Conservation (phyloP, 2,113 vertebrate species). For the Planiliza haematocheilus region DNA sequence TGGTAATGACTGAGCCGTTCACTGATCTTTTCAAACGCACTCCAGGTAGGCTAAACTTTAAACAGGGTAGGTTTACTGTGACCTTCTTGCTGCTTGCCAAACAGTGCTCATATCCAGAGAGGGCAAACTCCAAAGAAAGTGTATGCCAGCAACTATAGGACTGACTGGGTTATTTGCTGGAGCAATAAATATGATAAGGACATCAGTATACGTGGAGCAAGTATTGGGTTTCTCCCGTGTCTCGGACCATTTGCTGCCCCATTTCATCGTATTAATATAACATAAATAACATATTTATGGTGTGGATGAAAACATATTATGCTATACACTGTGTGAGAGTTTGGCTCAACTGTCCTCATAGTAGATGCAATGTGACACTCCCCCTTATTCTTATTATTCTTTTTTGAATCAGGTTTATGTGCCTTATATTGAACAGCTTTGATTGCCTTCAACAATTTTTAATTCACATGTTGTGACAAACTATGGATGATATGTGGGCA, state of each 20-base stretch:
- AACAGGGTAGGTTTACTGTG: conserved; percentile 31
- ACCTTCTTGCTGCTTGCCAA: conserved; percentile 38
- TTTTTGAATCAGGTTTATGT: neutral
- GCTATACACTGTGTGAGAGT: neutral
- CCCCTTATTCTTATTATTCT: neutral
- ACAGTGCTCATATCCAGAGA: conserved; percentile 38
- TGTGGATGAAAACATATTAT: neutral
- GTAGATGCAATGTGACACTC: neutral
- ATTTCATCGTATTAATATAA: neutral
- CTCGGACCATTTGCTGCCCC: neutral
- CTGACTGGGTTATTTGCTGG: conserved; percentile 23
- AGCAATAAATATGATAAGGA: conserved; percentile 34
- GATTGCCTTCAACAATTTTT: neutral
- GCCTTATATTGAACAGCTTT: neutral
- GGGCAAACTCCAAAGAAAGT: conserved; percentile 68
- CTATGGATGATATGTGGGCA: too few relatives aligned
- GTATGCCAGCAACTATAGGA: conserved; percentile 12
- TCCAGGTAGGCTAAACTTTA: conserved; percentile 55
- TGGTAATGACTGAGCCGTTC: neutral
- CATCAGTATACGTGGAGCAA: neutral
- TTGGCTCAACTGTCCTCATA: neutral
- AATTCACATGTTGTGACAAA: neutral
- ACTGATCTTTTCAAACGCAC: conserved; percentile 24
- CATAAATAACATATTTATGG: too few relatives aligned
- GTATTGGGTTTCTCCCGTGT: neutral